These are phyloP conservation scores for Lepidonotus clava DNA, from an alignment of 2,888 invertebrate species.

Conservation along the genomic window DNA sequence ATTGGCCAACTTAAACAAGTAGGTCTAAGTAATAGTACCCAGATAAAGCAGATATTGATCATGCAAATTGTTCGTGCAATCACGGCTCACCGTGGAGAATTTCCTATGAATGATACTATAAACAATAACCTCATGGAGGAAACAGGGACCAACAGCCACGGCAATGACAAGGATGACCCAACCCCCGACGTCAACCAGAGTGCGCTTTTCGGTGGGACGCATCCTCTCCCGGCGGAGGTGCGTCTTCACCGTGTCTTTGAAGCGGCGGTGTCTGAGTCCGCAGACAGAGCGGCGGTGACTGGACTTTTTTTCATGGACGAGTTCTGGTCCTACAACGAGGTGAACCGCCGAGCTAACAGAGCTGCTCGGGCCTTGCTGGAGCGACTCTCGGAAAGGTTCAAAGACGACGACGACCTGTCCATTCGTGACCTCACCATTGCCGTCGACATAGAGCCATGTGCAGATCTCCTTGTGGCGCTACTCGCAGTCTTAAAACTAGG, in stretches of 20 bases:
- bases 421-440: slow-evolving; percentile 13
- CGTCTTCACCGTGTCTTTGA: slow-evolving; percentile 55
- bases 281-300: not conserved
- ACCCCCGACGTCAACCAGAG: not conserved
- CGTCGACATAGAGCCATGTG: slow-evolving; percentile 58
- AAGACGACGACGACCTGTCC: not conserved
- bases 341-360: slow-evolving; percentile 56
- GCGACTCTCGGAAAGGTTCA: not conserved
- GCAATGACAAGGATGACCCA: no score
- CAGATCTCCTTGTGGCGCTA: slow-evolving; percentile 53
- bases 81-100: not conserved
- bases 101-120: no score
- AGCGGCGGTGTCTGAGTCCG: not conserved
- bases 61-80: not conserved
- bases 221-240: not conserved
- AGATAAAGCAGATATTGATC: no score
- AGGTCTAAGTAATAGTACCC: no score
- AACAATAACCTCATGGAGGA: not conserved
- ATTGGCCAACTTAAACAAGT: not conserved
- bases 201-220: not conserved
- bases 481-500: slow-evolving; percentile 59
- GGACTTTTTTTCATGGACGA: slow-evolving; percentile 53
- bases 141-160: not conserved
- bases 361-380: slow-evolving; percentile 43
- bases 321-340: slow-evolving; percentile 53